Conservation (phyloP, 2,888 invertebrate genomes). For the Amblyteles armatorius region DNA sequence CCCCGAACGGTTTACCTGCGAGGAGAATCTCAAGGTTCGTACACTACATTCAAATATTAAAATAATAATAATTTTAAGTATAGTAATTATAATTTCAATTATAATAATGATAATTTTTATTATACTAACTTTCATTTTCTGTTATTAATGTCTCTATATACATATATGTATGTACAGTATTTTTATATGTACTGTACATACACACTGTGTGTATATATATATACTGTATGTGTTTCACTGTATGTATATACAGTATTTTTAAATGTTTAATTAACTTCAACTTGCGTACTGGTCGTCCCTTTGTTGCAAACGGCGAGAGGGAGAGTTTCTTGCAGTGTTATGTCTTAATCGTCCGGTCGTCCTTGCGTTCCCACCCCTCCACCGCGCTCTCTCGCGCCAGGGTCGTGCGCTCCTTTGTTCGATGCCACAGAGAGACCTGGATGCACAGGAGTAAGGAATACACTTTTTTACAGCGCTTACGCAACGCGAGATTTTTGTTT, state of each 20-base stretch:
- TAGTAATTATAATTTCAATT: too few species aligned
- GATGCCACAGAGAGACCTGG: background rate
- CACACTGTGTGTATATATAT: too few species aligned
- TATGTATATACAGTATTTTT: background rate
- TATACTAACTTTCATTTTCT: background rate
- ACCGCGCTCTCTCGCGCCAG: conserved; percentile 4
- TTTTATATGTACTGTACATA: background rate
- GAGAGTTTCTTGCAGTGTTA: conserved; percentile 7
- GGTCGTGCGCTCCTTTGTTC: conserved; percentile 18
- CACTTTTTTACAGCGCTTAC: background rate
- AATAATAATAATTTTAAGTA: background rate
- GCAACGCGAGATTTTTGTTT: conserved; percentile 2
- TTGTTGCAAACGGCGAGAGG: background rate
- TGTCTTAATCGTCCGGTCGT: conserved; percentile 17
- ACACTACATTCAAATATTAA: background rate
- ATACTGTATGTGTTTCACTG: too few species aligned
- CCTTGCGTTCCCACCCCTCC: conserved; percentile 11
- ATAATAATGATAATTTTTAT: background rate
- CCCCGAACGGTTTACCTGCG: conserved; percentile 39
- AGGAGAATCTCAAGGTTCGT: conserved; percentile 58
- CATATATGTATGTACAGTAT: background rate
- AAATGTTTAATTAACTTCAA: background rate
- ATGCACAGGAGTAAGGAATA: background rate
- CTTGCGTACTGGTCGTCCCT: background rate
- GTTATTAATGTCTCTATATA: background rate